Conservation (phyloP, 1,140 invertebrate genomes). For the Cyclina sinensis region DNA sequence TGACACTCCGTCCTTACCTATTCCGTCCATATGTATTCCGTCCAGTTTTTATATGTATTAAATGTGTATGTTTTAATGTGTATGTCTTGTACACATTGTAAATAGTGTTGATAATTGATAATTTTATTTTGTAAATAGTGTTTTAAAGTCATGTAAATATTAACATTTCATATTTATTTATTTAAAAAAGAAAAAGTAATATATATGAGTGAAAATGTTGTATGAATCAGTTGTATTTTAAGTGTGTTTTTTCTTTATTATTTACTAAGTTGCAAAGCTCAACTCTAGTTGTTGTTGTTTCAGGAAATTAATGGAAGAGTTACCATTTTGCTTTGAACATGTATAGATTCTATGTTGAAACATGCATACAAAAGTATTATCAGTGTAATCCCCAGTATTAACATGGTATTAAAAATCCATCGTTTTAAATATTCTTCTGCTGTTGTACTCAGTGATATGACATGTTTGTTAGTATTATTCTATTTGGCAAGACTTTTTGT, state of each 20-base stretch:
- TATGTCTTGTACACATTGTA: constrained; percentile 16
- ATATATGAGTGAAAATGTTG: background rate
- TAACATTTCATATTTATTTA: constrained; percentile 61
- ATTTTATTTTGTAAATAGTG: constrained; percentile 42
- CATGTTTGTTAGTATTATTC: too few species aligned
- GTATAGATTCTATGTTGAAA: too few species aligned
- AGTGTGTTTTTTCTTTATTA: background rate
- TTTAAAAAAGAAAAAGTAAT: constrained; percentile 37
- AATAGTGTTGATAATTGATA: constrained; percentile 8
- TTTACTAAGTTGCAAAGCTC: too few species aligned
- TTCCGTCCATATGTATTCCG: constrained; percentile 55
- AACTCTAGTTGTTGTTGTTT: too few species aligned
- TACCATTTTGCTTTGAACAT: too few species aligned
- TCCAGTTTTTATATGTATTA: too few species aligned
- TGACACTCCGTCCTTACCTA: constrained; percentile 55
- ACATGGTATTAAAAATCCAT: background rate
- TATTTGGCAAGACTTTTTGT: too few species aligned
- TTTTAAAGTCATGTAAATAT: constrained; percentile 60
- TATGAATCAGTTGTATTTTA: background rate
- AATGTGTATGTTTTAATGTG: constrained; percentile 1
- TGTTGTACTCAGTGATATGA: too few species aligned
- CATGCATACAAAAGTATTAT: background rate
- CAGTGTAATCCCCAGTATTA: background rate
- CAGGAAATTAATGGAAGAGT: too few species aligned
- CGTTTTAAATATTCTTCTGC: too few species aligned